Evolutionary conservation across 2,113 vertebrate species (phyloP).

Genomic region (Lagopus leucura): DNA sequence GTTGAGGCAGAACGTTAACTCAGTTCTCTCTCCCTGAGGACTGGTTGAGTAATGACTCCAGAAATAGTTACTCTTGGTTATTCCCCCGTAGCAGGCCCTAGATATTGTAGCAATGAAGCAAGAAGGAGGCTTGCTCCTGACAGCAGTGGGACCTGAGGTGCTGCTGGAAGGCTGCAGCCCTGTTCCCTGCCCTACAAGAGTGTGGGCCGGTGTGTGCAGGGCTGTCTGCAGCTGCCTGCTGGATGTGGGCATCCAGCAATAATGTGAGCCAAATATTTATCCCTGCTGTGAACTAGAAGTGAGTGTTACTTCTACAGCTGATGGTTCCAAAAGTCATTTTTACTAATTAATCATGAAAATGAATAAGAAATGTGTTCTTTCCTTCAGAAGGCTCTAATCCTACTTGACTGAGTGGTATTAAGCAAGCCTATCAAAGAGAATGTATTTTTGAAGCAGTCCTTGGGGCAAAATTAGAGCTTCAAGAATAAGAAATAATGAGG

Average conservation of each 20-base stretch:
- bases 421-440: constrained; percentile 58
- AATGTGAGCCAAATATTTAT: neutral
- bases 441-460: constrained; percentile 59
- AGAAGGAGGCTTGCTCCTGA: neutral
- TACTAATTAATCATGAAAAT: constrained; percentile 60
- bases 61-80: neutral
- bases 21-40: neutral
- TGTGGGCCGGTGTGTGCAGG: neutral
- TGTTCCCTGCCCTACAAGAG: fast-evolving
- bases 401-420: constrained; percentile 50
- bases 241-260: neutral
- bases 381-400: constrained; percentile 52
- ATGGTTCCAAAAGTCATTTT: constrained; percentile 32
- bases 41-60: neutral
- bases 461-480: constrained; percentile 64
- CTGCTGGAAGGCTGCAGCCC: fast-evolving
- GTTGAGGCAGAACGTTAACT: neutral
- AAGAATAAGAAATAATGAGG: constrained; percentile 61
- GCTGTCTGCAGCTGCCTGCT: neutral
- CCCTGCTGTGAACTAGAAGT: neutral
- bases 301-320: neutral
- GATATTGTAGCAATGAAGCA: neutral
- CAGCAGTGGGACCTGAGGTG: fast-evolving
- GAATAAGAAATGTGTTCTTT: constrained; percentile 39
- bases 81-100: neutral